Conservation (phyloP, 2,888 invertebrate genomes). For the Helobdella robusta region DNA sequence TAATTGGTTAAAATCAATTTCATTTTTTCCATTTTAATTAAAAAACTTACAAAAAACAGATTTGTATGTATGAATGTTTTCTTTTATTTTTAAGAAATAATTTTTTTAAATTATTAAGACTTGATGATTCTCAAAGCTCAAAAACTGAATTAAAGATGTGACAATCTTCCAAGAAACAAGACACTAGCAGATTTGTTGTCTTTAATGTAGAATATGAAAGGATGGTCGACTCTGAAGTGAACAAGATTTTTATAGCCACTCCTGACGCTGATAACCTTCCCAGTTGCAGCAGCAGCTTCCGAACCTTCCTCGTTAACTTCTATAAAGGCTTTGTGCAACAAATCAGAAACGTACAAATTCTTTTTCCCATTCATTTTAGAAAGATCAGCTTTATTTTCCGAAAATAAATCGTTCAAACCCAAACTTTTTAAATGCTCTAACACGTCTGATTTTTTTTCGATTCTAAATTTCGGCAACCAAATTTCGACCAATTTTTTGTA, state of each 20-base stretch:
- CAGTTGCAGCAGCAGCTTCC: slow-evolving; percentile 40
- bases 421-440: slow-evolving; percentile 26
- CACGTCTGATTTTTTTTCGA: slow-evolving; percentile 31
- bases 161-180: too few species aligned
- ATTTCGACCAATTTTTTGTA: slow-evolving; percentile 29
- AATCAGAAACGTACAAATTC: slow-evolving; percentile 38
- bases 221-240: slow-evolving; percentile 32
- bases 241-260: too few species aligned
- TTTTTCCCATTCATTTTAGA: slow-evolving; percentile 39
- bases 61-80: too few species aligned
- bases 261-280: slow-evolving; percentile 26
- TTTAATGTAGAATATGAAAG: slow-evolving; percentile 34
- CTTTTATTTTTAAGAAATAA: too few species aligned
- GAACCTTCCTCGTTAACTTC: slow-evolving; percentile 39
- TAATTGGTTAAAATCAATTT: too few species aligned
- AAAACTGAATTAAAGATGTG: slow-evolving; percentile 24
- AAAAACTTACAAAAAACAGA: too few species aligned
- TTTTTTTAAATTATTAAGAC: too few species aligned
- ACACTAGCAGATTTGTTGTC: slow-evolving; percentile 28
- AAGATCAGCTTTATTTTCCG: slow-evolving; percentile 39
- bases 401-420: slow-evolving; percentile 36
- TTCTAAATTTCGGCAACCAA: slow-evolving; percentile 33
- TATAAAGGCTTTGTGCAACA: slow-evolving; percentile 44
- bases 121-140: too few species aligned
- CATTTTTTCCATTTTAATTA: too few species aligned